A percentile compares a stretch with the other conserved stretches of the same genome.
Conservation (phyloP, 2,888 invertebrate genomes). For the Microplitis deprimator region DNA sequence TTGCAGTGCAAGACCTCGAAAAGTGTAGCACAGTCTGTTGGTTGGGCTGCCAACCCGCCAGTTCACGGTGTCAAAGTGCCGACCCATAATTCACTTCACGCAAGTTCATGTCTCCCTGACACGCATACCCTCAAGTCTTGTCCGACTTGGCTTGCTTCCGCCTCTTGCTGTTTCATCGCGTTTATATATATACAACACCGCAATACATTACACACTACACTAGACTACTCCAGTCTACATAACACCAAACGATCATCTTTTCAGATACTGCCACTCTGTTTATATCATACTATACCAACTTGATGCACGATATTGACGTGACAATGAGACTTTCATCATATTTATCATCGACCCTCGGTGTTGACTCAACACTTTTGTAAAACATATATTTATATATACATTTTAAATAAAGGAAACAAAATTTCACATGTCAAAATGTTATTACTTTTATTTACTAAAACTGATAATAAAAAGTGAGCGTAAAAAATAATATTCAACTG, state of each 20-base stretch:
- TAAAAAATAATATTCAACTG: neutral
- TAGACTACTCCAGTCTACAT: neutral
- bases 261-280: neutral
- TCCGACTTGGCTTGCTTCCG: constrained; percentile 34
- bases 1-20: constrained; percentile 33
- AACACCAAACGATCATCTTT: constrained; percentile 31
- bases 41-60: constrained; percentile 46
- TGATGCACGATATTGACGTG: constrained; percentile 27
- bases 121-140: constrained; percentile 55
- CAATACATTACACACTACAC: neutral
- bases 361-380: too few species aligned
- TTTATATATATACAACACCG: constrained; percentile 23
- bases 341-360: neutral
- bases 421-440: too few species aligned
- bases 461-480: too few species aligned
- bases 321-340: constrained; percentile 10
- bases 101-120: constrained; percentile 62
- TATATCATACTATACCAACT: neutral
- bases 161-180: constrained; percentile 32
- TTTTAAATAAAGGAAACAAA: too few species aligned
- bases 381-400: too few species aligned
- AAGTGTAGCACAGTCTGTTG: constrained; percentile 36
- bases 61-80: constrained; percentile 62
- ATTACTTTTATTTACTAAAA: too few species aligned
- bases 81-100: constrained; percentile 61